phyloP scores from a whole-genome alignment of 2,113 vertebrate genomes.

The Bucco capensis region DNA sequence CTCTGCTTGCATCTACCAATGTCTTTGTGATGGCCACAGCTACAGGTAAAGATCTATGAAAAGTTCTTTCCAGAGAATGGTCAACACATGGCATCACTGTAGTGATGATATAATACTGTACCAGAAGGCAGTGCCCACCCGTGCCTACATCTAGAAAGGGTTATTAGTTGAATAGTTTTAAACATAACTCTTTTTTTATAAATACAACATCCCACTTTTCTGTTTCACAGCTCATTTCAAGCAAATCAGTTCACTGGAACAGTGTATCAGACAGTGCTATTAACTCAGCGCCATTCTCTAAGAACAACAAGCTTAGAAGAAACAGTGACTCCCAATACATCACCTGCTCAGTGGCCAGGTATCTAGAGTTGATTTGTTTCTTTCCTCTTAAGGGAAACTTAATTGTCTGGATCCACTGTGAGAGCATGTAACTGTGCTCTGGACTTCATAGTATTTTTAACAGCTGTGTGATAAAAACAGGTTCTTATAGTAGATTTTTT shows the following conservation, averaged over 20 bases:
- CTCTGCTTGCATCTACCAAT: slow-evolving; percentile 97
- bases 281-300: slow-evolving; percentile 80
- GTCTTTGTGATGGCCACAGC: slow-evolving; percentile 91
- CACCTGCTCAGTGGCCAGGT: slow-evolving; percentile 96
- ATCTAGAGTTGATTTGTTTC: slow-evolving; percentile 32
- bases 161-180: neutral
- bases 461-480: neutral
- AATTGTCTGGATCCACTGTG: neutral
- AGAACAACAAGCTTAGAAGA: slow-evolving; percentile 85
- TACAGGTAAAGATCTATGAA: slow-evolving; percentile 80
- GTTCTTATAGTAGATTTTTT: neutral
- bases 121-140: neutral
- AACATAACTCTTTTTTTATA: neutral
- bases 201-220: neutral
- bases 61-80: neutral
- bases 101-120: neutral
- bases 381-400: neutral
- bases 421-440: neutral
- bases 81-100: neutral
- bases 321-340: slow-evolving; percentile 88
- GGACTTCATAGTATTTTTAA: neutral
- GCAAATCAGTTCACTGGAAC: slow-evolving; percentile 93
- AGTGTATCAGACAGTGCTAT: slow-evolving; percentile 89
- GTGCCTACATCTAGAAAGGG: neutral
- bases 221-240: slow-evolving; percentile 79